Conservation (phyloP, 2,888 invertebrate genomes). For the Cryptosula pallasiana region DNA sequence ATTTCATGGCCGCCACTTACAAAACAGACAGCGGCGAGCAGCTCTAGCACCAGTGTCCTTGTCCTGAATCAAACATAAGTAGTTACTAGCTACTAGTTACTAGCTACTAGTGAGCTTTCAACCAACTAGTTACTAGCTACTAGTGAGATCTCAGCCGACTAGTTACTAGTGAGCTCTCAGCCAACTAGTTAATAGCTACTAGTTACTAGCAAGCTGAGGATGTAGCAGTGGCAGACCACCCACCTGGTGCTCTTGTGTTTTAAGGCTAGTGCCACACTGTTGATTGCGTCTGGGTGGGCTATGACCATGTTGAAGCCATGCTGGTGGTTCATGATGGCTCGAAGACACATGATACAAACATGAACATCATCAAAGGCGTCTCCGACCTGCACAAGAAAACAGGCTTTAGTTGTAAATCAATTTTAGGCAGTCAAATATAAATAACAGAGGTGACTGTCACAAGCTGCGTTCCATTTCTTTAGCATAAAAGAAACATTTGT, state of each 20-base stretch:
- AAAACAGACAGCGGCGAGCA: slow-evolving; percentile 94
- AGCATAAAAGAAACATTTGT: too few species aligned
- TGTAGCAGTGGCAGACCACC: slow-evolving; percentile 29
- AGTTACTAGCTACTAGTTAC: neutral
- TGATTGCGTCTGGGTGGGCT: slow-evolving; percentile 94
- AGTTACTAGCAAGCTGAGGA: neutral
- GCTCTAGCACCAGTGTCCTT: slow-evolving; percentile 91
- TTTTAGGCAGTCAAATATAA: too few species aligned
- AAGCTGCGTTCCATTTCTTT: too few species aligned
- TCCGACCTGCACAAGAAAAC: slow-evolving; percentile 51
- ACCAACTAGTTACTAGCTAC: neutral
- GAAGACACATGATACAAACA: slow-evolving; percentile 96
- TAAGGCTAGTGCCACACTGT: slow-evolving; percentile 92
- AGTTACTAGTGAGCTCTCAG: neutral
- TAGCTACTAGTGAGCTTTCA: neutral
- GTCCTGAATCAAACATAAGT: slow-evolving; percentile 61
- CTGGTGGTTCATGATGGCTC: slow-evolving; percentile 99
- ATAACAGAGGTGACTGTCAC: too few species aligned
- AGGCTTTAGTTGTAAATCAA: too few species aligned
- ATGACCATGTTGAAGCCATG: slow-evolving; percentile 99
- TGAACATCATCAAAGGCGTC: slow-evolving; percentile 90
- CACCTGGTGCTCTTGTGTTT: slow-evolving; percentile 88
- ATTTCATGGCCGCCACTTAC: slow-evolving; percentile 99
- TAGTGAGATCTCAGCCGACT: neutral
- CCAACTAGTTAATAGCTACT: neutral